Evolutionary conservation across 2,888 invertebrate genomes (phyloP).

Genomic region (Papilio protenor): DNA sequence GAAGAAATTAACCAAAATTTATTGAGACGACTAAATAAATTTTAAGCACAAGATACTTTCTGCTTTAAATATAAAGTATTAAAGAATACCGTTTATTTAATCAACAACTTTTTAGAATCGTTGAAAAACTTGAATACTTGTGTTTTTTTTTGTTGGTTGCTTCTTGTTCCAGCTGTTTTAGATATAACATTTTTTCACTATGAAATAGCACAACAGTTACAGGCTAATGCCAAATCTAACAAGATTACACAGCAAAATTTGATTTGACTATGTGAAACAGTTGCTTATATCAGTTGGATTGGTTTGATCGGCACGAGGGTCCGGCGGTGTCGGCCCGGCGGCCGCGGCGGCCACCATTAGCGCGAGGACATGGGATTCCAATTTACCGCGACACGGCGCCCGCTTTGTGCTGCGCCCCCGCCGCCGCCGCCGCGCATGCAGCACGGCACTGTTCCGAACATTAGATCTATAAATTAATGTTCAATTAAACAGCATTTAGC

Average conservation of each 20-base stretch:
- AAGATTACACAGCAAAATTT: not conserved
- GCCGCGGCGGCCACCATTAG: not conserved
- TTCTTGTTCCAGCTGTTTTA: no score
- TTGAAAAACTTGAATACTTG: no score
- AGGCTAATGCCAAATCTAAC: no score
- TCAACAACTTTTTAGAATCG: no score
- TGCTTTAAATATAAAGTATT: no score
- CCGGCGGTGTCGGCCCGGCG: not conserved
- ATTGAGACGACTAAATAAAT: no score
- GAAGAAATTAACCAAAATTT: not conserved
- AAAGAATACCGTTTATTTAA: no score
- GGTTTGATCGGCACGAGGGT: not conserved
- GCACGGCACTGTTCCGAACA: not conserved
- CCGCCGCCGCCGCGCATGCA: not conserved
- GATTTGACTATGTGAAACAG: not conserved
- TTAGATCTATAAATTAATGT: slow-evolving; percentile 1
- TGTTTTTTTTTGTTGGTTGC: no score
- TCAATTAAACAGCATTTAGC: slow-evolving; percentile 14
- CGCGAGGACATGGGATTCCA: slow-evolving; percentile 15
- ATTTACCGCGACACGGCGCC: slow-evolving; percentile 38
- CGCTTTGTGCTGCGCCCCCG: slow-evolving; percentile 46
- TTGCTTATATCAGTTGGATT: not conserved
- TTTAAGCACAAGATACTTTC: no score
- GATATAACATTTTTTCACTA: no score
- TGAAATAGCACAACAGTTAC: no score